A percentile compares a stretch with the other conserved stretches of the same genome.
phyloP scores from a whole-genome alignment of 2,113 vertebrate genomes.

The Orycteropus afer region DNA sequence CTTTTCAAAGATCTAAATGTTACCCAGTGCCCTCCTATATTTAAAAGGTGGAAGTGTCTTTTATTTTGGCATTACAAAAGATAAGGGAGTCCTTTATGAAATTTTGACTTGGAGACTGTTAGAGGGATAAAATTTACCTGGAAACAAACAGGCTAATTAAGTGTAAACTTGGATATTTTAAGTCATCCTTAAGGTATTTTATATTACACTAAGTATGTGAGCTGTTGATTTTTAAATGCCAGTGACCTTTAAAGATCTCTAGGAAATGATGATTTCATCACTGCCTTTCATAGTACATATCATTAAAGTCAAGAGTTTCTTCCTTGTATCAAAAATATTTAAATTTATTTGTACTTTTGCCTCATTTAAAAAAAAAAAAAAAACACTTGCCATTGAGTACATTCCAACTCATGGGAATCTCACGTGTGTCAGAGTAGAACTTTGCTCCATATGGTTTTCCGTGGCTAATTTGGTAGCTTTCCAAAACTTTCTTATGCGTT shows the following conservation, averaged over 20 bases:
- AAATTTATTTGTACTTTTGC: background rate
- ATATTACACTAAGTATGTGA: background rate
- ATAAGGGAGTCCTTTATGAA: background rate
- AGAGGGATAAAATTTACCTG: background rate
- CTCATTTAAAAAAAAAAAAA: background rate
- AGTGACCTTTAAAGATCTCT: background rate
- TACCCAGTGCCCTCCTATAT: background rate
- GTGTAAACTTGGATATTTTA: background rate
- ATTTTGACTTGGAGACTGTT: background rate
- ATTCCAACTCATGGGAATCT: too few species aligned
- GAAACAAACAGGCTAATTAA: background rate
- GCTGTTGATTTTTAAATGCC: background rate
- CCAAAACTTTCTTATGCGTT: too few species aligned
- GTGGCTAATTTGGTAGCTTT: too few species aligned
- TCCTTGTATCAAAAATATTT: background rate
- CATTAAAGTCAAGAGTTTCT: background rate
- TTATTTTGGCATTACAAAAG: conserved; percentile 9
- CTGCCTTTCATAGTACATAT: background rate
- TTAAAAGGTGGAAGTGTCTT: background rate
- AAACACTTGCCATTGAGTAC: too few species aligned
- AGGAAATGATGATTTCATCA: background rate
- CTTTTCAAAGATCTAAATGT: background rate
- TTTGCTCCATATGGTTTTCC: too few species aligned
- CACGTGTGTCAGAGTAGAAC: too few species aligned
- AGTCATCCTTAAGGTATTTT: background rate